These are phyloP conservation scores for Drosophila subquinaria DNA, from an alignment of 2,888 invertebrate genomes.

Conservation along the genomic window DNA sequence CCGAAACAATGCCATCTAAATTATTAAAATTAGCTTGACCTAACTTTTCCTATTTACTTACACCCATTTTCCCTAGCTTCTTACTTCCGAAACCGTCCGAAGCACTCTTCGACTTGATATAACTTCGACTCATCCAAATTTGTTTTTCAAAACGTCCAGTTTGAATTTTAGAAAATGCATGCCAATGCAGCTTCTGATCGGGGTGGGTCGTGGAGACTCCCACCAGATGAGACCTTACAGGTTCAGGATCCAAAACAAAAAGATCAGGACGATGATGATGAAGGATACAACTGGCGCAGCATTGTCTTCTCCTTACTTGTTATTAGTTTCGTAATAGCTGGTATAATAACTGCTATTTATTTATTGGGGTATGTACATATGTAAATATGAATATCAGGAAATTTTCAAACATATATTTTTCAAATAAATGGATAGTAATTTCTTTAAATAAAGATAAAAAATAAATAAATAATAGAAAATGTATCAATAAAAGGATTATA, in stretches of 20 bases:
- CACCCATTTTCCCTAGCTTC: conserved; percentile 33
- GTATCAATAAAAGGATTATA: too few relatives aligned
- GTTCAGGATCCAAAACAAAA: conserved; percentile 95
- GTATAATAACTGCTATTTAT: conserved; percentile 95
- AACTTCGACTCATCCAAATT: conserved; percentile 45
- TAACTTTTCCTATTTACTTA: neutral
- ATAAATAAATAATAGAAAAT: too few relatives aligned
- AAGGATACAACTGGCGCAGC: conserved; percentile 96
- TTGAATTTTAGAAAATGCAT: conserved; percentile 88
- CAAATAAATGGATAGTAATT: neutral
- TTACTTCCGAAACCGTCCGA: conserved; percentile 59
- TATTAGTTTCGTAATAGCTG: conserved; percentile 94
- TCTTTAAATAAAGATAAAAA: neutral
- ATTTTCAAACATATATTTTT: neutral
- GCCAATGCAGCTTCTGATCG: conserved; percentile 95
- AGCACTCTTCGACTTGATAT: conserved; percentile 45
- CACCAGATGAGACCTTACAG: conserved; percentile 96
- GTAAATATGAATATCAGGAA: too few relatives aligned
- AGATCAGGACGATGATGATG: conserved; percentile 92
- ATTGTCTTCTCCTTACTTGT: conserved; percentile 94
- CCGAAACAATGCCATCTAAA: neutral
- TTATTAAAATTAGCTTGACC: neutral
- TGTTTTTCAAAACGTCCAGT: conserved; percentile 25
- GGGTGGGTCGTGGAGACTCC: conserved; percentile 94
- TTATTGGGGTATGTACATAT: conserved; percentile 90